Evolutionary conservation across 2,888 invertebrate genomes (phyloP).

Genomic region (Volucella inanis): DNA sequence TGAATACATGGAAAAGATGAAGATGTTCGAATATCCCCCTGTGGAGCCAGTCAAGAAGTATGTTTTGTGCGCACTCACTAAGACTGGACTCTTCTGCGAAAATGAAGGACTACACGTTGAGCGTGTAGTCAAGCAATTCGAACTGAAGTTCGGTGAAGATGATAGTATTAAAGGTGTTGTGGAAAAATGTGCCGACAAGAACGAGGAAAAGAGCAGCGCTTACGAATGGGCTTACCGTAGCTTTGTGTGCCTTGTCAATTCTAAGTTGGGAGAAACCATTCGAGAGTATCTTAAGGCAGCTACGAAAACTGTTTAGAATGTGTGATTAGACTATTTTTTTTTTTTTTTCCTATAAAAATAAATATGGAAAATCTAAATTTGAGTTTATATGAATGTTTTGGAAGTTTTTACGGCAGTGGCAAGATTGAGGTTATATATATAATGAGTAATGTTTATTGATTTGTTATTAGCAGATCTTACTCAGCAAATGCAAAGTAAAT

Average conservation of each 20-base stretch:
- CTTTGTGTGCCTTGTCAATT: conserved; percentile 80
- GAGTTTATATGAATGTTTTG: neutral
- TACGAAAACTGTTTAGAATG: neutral
- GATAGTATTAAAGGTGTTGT: conserved; percentile 79
- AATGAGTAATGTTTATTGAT: too few species aligned
- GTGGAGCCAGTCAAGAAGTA: conserved; percentile 79
- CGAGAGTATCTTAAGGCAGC: conserved; percentile 72
- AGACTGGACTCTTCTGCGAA: conserved; percentile 79
- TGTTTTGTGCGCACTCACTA: conserved; percentile 78
- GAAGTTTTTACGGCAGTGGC: too few species aligned
- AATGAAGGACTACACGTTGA: conserved; percentile 80
- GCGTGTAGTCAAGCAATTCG: conserved; percentile 81
- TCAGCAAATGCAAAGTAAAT: too few species aligned
- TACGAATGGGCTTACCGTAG: conserved; percentile 82
- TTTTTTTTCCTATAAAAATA: neutral
- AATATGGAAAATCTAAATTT: neutral
- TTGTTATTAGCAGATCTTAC: too few species aligned
- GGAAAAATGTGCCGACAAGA: conserved; percentile 80
- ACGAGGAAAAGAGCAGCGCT: conserved; percentile 77
- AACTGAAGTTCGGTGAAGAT: conserved; percentile 79
- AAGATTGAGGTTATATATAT: too few species aligned
- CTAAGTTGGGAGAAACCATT: conserved; percentile 80
- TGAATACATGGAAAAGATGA: conserved; percentile 77
- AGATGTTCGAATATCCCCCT: conserved; percentile 78
- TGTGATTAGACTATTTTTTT: neutral